Base-by-base conservation (phyloP, 2,888 invertebrate species). In the Acleris laterana region DNA sequence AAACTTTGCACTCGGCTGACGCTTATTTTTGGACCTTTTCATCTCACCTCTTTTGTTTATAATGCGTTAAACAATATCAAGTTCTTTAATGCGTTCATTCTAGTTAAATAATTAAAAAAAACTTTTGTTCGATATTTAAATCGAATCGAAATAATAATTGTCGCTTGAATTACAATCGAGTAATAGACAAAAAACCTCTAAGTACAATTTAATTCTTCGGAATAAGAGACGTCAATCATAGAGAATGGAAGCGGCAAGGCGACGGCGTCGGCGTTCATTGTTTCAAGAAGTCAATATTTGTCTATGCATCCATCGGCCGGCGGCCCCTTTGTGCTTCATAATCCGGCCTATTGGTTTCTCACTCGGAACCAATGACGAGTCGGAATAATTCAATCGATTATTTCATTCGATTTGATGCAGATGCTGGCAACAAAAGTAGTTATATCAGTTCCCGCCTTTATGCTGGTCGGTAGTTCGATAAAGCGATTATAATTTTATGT, bases 261-360 rank as follows among this genome's bases (percentile, higher is more conserved):
- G 66, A 69, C 58, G 63, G 59, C 57, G 70, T 77, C 74, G 74
- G 71, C 64, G 66, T 71, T 81, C 84, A 89, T 91, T 89, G 88
- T 92, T 91, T 92, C 89, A 89, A 85, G 84, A 73, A 91, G 90
- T 93, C 93, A 93, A 93, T 93, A 93, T 93, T 93, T 92, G 91
- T 87, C 87, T 80, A 83, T 78, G 79, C 80, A 75, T 82, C 74
- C 65, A 66, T 42, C 51, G 66, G 87, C 84, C 90, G 93, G 91
- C 88, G 68, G 72, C 79, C 55, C 65, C 89, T 90, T 92, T 93
- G 88, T 87, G 78, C 73, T 80, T 72, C 70, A 75, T 88, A 89
- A 90, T 89, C 86, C 88, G 81, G 80, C 82, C 83, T 82, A 86
- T 85, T 83, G 85, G 87, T 86, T 84, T 85, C 84, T 87, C 82